Percentiles rank a stretch among this genome's conserved stretches.
These are phyloP conservation scores for Drosophila nannoptera DNA, from an alignment of 1,140 invertebrate genomes.

Conservation along the genomic window DNA sequence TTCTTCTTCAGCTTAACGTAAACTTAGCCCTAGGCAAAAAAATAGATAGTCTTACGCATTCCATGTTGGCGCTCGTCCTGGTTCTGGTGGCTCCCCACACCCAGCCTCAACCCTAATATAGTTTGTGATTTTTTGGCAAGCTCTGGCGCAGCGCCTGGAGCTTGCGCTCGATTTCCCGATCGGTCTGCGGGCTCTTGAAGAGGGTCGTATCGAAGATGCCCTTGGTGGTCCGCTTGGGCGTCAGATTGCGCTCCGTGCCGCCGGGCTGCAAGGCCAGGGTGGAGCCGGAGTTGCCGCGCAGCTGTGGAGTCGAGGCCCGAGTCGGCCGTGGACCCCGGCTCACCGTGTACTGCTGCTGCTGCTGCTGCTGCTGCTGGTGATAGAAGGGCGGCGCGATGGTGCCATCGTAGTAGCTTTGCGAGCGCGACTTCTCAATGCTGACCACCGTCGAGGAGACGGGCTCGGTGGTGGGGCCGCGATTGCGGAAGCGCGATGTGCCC, in stretches of 20 bases:
- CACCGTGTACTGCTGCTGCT: conserved; percentile 27
- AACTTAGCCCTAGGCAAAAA: not conserved
- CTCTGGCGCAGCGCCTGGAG: conserved; percentile 49
- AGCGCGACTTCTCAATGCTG: conserved; percentile 67
- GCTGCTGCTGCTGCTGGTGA: conserved; percentile 40
- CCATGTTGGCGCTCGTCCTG: not conserved
- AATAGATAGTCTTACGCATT: conserved; percentile 33
- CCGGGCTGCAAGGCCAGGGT: conserved; percentile 40
- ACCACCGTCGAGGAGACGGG: conserved; percentile 38
- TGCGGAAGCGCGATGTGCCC: conserved; percentile 49
- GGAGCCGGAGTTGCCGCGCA: conserved; percentile 1
- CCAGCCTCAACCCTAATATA: conserved; percentile 37
- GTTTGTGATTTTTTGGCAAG: conserved; percentile 78
- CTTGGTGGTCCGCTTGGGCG: conserved; percentile 64
- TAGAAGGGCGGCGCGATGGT: conserved; percentile 58
- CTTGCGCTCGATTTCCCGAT: conserved; percentile 50
- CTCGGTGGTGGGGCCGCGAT: conserved; percentile 13
- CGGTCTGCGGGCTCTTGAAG: conserved; percentile 66
- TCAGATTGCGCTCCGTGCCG: conserved; percentile 12
- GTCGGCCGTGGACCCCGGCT: conserved; percentile 46
- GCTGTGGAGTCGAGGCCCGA: conserved; percentile 3
- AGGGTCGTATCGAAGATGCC: conserved; percentile 74
- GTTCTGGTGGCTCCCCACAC: not conserved
- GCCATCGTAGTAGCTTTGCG: conserved; percentile 72
- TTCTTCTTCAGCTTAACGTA: not conserved